phyloP scores from a whole-genome alignment of 2,888 invertebrate genomes.

The Morinoia aosen region DNA sequence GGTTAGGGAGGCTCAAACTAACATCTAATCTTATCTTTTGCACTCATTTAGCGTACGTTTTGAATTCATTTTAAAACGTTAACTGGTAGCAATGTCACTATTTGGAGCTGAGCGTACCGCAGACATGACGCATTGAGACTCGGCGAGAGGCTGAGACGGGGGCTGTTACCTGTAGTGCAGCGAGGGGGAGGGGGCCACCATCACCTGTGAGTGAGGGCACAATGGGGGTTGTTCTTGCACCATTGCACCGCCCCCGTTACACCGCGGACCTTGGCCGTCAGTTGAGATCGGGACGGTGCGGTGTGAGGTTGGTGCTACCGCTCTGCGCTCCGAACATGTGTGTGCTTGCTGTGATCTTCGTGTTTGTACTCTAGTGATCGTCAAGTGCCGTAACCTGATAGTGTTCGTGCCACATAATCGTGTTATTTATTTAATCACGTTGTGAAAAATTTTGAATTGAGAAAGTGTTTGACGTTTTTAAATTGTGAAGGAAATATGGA shows the following conservation, averaged over 20 bases:
- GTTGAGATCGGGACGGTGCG: background rate
- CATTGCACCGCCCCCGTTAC: conserved; percentile 6
- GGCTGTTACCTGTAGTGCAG: background rate
- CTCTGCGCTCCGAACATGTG: background rate
- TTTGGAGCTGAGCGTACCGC: background rate
- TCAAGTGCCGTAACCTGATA: background rate
- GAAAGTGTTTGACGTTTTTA: background rate
- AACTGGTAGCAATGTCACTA: too few relatives aligned
- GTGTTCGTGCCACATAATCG: background rate
- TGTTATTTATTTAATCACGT: background rate
- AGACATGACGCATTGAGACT: background rate
- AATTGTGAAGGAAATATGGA: background rate
- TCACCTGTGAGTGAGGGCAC: conserved; percentile 43
- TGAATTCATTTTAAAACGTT: too few relatives aligned
- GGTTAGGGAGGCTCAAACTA: too few relatives aligned
- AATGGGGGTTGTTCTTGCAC: conserved; percentile 24
- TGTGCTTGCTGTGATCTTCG: background rate
- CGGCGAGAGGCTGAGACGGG: background rate
- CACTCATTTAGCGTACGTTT: too few relatives aligned
- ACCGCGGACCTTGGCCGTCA: conserved; percentile 41
- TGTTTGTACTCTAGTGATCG: background rate
- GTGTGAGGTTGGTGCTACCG: conserved; percentile 19
- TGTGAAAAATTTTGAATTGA: background rate
- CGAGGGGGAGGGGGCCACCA: background rate
- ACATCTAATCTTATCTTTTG: too few relatives aligned